These are phyloP conservation scores for Agonopterix arenella DNA, from an alignment of 2,888 invertebrate genomes.

Conservation along the genomic window DNA sequence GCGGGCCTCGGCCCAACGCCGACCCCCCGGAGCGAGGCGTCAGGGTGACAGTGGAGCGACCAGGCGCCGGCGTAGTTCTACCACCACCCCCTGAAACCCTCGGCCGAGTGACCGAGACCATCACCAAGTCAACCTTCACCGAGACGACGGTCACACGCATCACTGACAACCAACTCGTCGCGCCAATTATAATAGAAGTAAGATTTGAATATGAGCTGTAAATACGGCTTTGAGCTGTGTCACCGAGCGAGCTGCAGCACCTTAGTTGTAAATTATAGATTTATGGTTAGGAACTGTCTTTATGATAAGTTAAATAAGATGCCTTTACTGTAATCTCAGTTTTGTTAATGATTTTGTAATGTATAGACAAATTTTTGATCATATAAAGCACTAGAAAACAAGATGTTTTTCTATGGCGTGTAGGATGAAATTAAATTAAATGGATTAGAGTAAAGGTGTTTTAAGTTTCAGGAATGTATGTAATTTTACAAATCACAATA, in stretches of 20 bases:
- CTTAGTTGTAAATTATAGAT: background rate
- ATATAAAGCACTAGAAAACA: too few relatives aligned
- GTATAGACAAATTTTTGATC: too few relatives aligned
- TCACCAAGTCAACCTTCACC: slow-evolving; percentile 97
- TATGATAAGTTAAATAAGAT: too few relatives aligned
- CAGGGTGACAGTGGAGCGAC: slow-evolving; percentile 90
- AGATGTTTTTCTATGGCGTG: too few relatives aligned
- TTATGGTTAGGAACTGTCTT: too few relatives aligned
- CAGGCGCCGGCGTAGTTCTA: slow-evolving; percentile 80
- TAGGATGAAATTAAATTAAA: too few relatives aligned
- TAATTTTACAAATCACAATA: too few relatives aligned
- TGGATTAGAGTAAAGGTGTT: too few relatives aligned
- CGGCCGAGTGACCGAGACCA: slow-evolving; percentile 94
- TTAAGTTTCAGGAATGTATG: too few relatives aligned
- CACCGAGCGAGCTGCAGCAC: slow-evolving; percentile 3
- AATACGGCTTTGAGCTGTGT: background rate
- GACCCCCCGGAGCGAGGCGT: slow-evolving; percentile 73
- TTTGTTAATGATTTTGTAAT: too few relatives aligned
- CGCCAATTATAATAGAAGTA: slow-evolving; percentile 93
- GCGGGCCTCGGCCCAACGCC: slow-evolving; percentile 48
- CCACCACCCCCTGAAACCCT: slow-evolving; percentile 90
- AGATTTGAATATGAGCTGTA: slow-evolving; percentile 23
- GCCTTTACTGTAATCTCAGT: too few relatives aligned
- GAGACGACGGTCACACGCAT: slow-evolving; percentile 96
- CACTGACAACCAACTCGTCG: slow-evolving; percentile 93